phyloP scores from a whole-genome alignment of 64 coral and sea anemone species.

The Trachythela sp. region DNA sequence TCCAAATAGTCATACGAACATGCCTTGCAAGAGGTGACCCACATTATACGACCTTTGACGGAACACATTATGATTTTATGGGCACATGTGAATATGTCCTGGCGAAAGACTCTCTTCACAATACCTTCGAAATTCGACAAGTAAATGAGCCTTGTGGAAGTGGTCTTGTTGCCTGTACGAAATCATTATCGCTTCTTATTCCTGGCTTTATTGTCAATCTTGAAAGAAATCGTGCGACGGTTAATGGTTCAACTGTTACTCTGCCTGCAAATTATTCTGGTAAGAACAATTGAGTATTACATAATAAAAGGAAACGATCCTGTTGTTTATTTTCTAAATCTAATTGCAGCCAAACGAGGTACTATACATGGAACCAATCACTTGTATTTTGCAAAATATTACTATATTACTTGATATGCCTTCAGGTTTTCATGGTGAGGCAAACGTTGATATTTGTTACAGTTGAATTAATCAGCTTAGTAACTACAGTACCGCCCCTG shows the following conservation, averaged over 20 bases:
- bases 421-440: too few relatives aligned
- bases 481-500: too few relatives aligned
- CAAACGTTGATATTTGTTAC: too few relatives aligned
- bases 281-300: too few relatives aligned
- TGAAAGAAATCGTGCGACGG: neutral
- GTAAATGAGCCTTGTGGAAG: constrained; percentile 1
- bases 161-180: neutral
- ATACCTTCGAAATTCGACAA: neutral
- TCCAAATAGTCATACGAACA: neutral
- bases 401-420: too few relatives aligned
- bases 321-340: too few relatives aligned
- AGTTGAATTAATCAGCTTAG: too few relatives aligned
- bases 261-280: neutral
- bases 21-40: neutral
- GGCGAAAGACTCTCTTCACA: neutral
- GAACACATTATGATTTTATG: neutral
- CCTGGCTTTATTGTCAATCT: neutral
- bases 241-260: neutral
- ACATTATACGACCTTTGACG: neutral
- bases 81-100: neutral
- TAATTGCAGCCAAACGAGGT: too few relatives aligned
- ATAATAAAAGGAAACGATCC: too few relatives aligned
- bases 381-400: too few relatives aligned
- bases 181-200: neutral
- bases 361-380: too few relatives aligned